phyloP scores from a whole-genome alignment of 1,140 invertebrate species.

The Globodera rostochiensis region DNA sequence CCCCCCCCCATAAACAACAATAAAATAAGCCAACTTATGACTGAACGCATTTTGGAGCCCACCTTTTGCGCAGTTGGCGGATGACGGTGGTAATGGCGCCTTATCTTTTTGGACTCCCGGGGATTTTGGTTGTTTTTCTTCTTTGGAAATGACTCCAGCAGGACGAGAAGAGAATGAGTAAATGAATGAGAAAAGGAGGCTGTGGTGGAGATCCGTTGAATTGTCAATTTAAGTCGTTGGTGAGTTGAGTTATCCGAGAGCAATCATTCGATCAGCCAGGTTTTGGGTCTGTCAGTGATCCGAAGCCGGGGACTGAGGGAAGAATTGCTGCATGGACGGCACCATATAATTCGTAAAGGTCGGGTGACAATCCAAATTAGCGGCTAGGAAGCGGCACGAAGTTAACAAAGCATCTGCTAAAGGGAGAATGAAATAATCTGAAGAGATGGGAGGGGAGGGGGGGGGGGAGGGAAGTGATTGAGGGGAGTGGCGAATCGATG shows the following conservation, averaged over 20 bases:
- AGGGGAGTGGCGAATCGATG: background rate
- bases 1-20: too few species aligned
- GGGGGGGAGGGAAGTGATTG: background rate
- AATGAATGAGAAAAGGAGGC: background rate
- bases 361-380: background rate
- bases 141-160: background rate
- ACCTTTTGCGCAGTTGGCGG: too few species aligned
- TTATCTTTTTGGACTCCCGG: background rate
- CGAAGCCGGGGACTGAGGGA: slow-evolving; percentile 2
- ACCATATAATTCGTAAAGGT: background rate
- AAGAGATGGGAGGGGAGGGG: background rate
- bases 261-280: slow-evolving; percentile 1
- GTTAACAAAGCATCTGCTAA: background rate
- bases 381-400: background rate
- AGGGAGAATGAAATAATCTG: background rate
- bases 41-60: too few species aligned
- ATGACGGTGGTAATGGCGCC: too few species aligned
- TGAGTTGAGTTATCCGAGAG: background rate
- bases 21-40: too few species aligned
- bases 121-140: background rate
- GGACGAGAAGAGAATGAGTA: background rate
- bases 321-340: background rate
- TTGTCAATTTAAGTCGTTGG: background rate
- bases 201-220: background rate
- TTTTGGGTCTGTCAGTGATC: slow-evolving; percentile 2